phyloP scores from a whole-genome alignment of 2,113 vertebrate species.

The Natator depressus region DNA sequence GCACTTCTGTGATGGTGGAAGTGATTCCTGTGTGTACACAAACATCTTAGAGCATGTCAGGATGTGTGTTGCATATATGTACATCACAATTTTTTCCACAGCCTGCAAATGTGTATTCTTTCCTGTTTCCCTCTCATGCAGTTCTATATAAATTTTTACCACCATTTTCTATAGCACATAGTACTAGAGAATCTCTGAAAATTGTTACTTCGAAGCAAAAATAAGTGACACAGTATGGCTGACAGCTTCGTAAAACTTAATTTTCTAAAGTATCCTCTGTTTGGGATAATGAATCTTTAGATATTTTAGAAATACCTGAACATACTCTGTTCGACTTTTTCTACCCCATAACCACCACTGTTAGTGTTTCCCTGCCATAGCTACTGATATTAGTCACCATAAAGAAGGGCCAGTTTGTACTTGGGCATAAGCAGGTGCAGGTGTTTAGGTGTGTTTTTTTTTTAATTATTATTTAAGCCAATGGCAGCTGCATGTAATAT shows the following conservation, averaged over 20 bases:
- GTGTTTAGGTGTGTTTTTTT: neutral
- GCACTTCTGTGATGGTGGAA: neutral
- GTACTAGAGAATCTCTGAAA: neutral
- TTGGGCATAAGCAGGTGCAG: slow-evolving; percentile 11
- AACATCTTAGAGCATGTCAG: neutral
- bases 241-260: neutral
- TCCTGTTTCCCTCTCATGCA: neutral
- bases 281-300: neutral
- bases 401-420: slow-evolving; percentile 24
- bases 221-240: neutral
- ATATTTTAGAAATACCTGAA: neutral
- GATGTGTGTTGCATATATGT: neutral
- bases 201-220: neutral
- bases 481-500: neutral
- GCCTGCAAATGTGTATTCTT: neutral
- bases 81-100: neutral
- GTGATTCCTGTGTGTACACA: neutral
- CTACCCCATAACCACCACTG: neutral
- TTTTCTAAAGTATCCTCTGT: neutral
- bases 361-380: slow-evolving; percentile 23
- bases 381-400: slow-evolving; percentile 28
- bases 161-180: neutral
- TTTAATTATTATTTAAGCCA: neutral
- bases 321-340: no score
- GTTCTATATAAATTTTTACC: neutral